These are phyloP conservation scores for Aporophyla nigra DNA, from an alignment of 2,888 invertebrate species.

Conservation along the genomic window DNA sequence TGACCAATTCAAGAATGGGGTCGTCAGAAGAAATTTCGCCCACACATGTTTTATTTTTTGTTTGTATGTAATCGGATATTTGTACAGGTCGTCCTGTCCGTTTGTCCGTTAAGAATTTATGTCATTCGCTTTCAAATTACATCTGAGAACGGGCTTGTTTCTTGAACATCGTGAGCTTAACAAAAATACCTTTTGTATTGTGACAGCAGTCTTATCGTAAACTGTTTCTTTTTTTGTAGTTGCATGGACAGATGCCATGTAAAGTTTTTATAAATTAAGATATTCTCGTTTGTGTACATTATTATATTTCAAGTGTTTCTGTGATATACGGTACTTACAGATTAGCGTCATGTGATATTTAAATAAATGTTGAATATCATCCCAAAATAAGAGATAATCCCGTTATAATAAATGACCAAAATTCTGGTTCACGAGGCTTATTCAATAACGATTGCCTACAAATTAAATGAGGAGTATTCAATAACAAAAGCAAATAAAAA, in stretches of 20 bases:
- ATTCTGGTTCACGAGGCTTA: background rate
- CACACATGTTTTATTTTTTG: conserved; percentile 71
- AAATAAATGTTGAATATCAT: background rate
- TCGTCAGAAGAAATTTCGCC: conserved; percentile 71
- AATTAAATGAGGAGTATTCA: background rate
- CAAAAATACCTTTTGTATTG: conserved; percentile 66
- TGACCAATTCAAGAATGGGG: conserved; percentile 71
- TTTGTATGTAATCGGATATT: conserved; percentile 76
- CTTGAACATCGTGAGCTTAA: conserved; percentile 60
- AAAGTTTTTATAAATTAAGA: conserved; percentile 36
- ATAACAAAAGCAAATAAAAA: background rate
- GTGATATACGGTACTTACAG: background rate
- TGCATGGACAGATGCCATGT: conserved; percentile 16
- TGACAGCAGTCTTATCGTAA: conserved; percentile 61
- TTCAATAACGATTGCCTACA: background rate
- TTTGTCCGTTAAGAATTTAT: conserved; percentile 73
- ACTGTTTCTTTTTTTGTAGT: conserved; percentile 43
- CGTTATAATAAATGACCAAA: background rate
- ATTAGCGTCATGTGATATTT: background rate
- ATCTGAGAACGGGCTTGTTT: conserved; percentile 55
- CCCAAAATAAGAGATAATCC: background rate
- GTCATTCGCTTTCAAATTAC: conserved; percentile 72
- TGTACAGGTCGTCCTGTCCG: conserved; percentile 68
- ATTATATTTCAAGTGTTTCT: background rate
- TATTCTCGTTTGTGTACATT: conserved; percentile 28